Conservation (phyloP, 2,888 invertebrate genomes). For the Chloromyia formosa region DNA sequence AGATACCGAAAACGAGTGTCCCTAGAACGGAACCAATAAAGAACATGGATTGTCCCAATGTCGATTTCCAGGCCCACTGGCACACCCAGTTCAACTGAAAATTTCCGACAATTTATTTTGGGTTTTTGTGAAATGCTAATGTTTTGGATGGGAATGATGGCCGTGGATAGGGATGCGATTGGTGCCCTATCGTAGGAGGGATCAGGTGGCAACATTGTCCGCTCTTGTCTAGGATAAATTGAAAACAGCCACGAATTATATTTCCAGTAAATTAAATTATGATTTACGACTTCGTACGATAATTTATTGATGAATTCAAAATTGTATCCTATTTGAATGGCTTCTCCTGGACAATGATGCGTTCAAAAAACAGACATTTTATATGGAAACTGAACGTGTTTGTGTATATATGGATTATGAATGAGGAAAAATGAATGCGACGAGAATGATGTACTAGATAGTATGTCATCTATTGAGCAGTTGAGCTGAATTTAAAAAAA, state of each 20-base stretch:
- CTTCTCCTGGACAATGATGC: no score
- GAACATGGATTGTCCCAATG: conserved; percentile 70
- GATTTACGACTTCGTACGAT: conserved; percentile 2
- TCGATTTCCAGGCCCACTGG: conserved; percentile 68
- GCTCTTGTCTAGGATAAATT: background rate
- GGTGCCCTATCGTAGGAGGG: no score
- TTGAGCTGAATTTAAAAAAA: no score
- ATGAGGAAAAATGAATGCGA: no score
- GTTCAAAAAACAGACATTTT: no score
- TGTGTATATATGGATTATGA: no score
- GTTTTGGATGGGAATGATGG: background rate
- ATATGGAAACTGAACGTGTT: no score
- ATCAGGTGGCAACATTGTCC: no score
- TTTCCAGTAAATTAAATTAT: conserved; percentile 21
- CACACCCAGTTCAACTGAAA: conserved; percentile 69
- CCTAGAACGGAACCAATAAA: conserved; percentile 71
- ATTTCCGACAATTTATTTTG: background rate
- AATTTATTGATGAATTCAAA: conserved; percentile 16
- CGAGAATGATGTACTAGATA: no score
- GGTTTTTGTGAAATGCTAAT: background rate
- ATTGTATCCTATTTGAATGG: background rate
- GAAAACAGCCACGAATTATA: conserved; percentile 5
- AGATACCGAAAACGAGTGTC: conserved; percentile 66
- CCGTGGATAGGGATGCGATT: no score
- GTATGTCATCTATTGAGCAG: no score